Base-by-base conservation (phyloP, 1,140 invertebrate species). In the Palaemon carinicauda region DNA sequence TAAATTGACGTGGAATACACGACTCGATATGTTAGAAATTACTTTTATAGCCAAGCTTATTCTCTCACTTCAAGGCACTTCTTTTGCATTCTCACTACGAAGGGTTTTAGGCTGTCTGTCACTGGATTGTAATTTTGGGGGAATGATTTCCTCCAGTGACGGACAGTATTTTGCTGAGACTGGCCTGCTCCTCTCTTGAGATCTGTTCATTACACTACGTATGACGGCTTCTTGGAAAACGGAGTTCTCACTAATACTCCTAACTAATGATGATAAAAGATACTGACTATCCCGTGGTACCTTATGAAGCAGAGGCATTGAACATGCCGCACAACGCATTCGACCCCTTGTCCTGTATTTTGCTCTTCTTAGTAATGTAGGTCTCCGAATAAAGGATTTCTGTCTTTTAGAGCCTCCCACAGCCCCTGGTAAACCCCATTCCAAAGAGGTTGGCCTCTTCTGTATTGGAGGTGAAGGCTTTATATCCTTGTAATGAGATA, bases 231-330 rank as follows among this genome's bases (percentile, higher is more conserved):
- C 80, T 15, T 53, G 41, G 80, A 82, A 82, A 50, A 82, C 41
- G 24, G 80, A 82, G 41, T 53, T 82, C 53, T 82, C 80, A 74
- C 80, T 82, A 53, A 82, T 60, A 73, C 80, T 82, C 74, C 71
- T 73, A 31, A 74, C 69, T 17, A 84, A 78, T 27, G 19, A 29
- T 52, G 84, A 51, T 33, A 73, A 52, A 65, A 69, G 19, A 15
- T 7, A 27, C n/a, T 27, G 17, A 51, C 75, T 79, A 15, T 19
- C 54, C 33, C 51, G 56, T 5, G 31, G 75, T 19, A 60, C 41
- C 24, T 29, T 54, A 29, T 50, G 15, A 19, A 86, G 77, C 19
- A 86, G 60, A 14, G 84, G 84, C 84, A 86, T 29, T 21, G 84
- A 86, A 31, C 84, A 86, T 17, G 84, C 50, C 12, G 51, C 50